A percentile compares a stretch with the other conserved stretches of the same genome.
phyloP scores from a whole-genome alignment of 1,140 invertebrate genomes.

The Drosophila equinoxialis region DNA sequence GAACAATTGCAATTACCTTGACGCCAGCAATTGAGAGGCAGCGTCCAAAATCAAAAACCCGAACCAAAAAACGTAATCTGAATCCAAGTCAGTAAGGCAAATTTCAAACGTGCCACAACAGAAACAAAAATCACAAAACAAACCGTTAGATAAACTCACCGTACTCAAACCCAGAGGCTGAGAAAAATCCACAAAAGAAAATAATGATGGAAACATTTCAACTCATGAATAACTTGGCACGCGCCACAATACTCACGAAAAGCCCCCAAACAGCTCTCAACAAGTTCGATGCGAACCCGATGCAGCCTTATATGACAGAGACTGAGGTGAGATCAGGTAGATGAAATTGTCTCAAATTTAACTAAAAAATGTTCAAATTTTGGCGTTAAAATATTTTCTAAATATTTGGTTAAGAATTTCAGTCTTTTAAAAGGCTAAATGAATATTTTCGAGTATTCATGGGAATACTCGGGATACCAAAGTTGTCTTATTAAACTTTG shows the following conservation, averaged over 20 bases:
- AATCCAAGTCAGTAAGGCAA: slow-evolving; percentile 9
- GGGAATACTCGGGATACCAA: too few species aligned
- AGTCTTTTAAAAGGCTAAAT: too few species aligned
- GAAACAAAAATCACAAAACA: slow-evolving; percentile 20
- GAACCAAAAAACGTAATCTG: slow-evolving; percentile 34
- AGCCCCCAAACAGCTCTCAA: not conserved
- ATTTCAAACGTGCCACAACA: not conserved
- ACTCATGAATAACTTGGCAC: slow-evolving; percentile 46
- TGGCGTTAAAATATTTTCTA: too few species aligned
- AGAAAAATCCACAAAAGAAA: slow-evolving; percentile 5
- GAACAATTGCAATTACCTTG: slow-evolving; percentile 54
- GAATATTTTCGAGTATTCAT: too few species aligned
- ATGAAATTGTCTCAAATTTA: too few species aligned
- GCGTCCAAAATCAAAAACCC: slow-evolving; percentile 35
- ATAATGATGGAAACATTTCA: slow-evolving; percentile 37
- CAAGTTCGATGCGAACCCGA: not conserved
- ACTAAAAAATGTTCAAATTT: too few species aligned
- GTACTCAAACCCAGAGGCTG: not conserved
- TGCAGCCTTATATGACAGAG: not conserved
- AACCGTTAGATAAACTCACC: slow-evolving; percentile 19
- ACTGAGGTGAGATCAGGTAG: not conserved
- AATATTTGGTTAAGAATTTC: too few species aligned
- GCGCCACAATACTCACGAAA: slow-evolving; percentile 21
- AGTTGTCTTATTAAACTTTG: too few species aligned
- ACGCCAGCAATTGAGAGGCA: slow-evolving; percentile 22